Conservation (phyloP, 2,113 vertebrate genomes). For the Malurus melanocephalus region DNA sequence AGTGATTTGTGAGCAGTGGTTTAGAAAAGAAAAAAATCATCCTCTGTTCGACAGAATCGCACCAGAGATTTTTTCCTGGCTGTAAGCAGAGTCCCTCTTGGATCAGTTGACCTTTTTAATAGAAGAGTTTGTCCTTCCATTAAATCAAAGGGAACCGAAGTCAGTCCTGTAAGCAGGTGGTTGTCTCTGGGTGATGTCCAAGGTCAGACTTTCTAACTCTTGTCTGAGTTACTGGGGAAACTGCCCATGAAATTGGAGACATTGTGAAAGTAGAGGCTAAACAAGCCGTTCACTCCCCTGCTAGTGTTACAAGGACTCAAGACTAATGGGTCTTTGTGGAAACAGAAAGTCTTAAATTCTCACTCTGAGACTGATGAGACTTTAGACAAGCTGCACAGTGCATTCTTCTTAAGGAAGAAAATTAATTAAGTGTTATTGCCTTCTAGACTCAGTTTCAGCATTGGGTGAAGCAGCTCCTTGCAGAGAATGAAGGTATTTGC, state of each 20-base stretch:
- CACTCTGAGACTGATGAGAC: background rate
- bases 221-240: background rate
- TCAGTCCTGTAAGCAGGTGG: slow-evolving; percentile 13
- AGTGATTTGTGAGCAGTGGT: background rate
- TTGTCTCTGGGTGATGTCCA: slow-evolving; percentile 12
- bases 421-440: background rate
- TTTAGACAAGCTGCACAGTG: background rate
- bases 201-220: slow-evolving; percentile 14
- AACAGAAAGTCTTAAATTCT: background rate
- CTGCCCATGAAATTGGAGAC: background rate
- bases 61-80: background rate
- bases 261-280: background rate
- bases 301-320: background rate
- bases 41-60: background rate
- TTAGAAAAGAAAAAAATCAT: background rate
- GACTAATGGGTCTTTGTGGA: background rate
- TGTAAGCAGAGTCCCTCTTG: background rate
- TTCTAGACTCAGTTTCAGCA: background rate
- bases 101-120: background rate
- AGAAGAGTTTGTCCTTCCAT: background rate
- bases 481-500: background rate
- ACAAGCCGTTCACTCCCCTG: background rate
- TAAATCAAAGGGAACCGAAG: slow-evolving; percentile 26
- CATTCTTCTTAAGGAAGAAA: background rate
- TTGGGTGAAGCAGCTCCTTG: background rate